These are phyloP conservation scores for Ligdia adustata DNA, from an alignment of 2,888 invertebrate genomes.

Conservation along the genomic window DNA sequence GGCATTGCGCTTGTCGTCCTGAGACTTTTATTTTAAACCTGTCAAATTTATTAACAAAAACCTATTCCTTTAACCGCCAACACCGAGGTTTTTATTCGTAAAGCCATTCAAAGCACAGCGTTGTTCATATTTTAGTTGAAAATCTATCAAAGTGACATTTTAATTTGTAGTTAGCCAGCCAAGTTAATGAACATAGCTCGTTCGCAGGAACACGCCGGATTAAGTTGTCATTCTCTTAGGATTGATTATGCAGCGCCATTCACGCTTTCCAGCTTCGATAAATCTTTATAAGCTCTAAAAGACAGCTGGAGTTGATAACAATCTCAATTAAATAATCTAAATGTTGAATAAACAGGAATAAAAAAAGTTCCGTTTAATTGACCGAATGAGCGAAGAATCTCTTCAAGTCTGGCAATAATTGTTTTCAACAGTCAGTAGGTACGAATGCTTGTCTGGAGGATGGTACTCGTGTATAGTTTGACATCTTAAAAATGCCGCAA, in stretches of 20 bases:
- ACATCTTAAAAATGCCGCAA: no score
- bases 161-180: conserved; percentile 25
- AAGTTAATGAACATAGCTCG: conserved; percentile 24
- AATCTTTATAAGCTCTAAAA: conserved; percentile 38
- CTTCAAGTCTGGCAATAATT: no score
- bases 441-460: no score
- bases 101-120: conserved; percentile 2
- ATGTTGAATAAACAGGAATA: no score
- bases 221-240: conserved; percentile 46
- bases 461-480: no score
- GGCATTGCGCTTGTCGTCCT: not conserved
- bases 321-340: no score
- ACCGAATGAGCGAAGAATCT: no score
- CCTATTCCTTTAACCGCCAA: not conserved
- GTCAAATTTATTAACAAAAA: no score
- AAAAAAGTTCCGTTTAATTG: no score
- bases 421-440: no score
- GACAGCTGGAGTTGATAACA: conserved; percentile 29
- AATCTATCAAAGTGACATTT: conserved; percentile 24
- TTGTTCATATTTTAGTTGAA: conserved; percentile 10
- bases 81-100: not conserved
- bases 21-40: no score
- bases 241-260: conserved; percentile 46
- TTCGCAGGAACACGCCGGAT: conserved; percentile 38
- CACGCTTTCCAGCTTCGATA: conserved; percentile 34